These are phyloP conservation scores for Polypedilum vanderplanki DNA, from an alignment of 1,140 invertebrate genomes.

Conservation along the genomic window DNA sequence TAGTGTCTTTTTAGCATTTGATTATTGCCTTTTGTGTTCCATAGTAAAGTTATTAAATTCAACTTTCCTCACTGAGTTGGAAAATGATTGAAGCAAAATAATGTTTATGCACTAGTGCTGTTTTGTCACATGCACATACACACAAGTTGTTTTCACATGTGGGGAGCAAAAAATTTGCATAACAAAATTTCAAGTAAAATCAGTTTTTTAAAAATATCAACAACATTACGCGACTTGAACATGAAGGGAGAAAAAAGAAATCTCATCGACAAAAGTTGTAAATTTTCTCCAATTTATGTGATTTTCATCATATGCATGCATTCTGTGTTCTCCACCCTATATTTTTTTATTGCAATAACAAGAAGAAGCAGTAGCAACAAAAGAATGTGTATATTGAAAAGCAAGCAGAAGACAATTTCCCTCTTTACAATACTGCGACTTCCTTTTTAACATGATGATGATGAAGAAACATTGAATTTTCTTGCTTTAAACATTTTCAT, in stretches of 20 bases:
- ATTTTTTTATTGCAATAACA: not conserved
- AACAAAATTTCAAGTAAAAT: not conserved
- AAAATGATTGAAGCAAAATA: too few species aligned
- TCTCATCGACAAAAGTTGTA: not conserved
- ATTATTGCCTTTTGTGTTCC: too few species aligned
- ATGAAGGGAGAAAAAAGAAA: not conserved
- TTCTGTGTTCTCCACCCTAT: not conserved
- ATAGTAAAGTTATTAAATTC: not conserved
- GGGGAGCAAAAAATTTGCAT: too few species aligned
- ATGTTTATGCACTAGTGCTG: too few species aligned
- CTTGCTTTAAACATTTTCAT: constrained; percentile 8
- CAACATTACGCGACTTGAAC: not conserved
- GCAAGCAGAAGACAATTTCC: not conserved
- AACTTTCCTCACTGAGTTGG: not conserved
- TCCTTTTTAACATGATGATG: not conserved
- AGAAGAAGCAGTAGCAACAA: not conserved
- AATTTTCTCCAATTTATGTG: constrained; percentile 6
- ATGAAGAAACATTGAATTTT: not conserved
- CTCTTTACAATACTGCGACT: not conserved
- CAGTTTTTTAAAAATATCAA: not conserved
- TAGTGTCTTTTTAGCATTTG: not conserved
- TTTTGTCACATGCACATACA: too few species aligned
- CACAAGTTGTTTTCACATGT: too few species aligned
- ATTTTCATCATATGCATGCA: constrained; percentile 16
- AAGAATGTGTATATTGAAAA: constrained; percentile 9